phyloP scores from a whole-genome alignment of 1,140 invertebrate genomes.

The Drepana arcuata region DNA sequence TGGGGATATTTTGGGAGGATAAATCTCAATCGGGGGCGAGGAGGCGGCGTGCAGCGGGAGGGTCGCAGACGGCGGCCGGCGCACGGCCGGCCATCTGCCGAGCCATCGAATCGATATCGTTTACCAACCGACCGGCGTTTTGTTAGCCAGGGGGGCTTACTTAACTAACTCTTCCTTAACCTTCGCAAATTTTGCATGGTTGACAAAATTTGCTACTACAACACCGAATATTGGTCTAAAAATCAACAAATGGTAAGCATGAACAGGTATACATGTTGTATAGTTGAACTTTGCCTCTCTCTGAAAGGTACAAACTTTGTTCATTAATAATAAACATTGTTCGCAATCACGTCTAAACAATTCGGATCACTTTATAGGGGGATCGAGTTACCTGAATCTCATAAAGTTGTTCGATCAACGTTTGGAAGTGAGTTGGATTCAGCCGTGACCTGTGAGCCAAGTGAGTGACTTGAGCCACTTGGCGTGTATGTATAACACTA shows the following conservation, averaged over 20 bases:
- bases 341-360: constrained; percentile 45
- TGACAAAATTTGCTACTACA: no score
- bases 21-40: constrained; percentile 63
- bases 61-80: constrained; percentile 44
- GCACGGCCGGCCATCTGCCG: constrained; percentile 56
- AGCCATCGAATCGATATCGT: constrained; percentile 63
- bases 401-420: constrained; percentile 45
- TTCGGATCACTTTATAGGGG: constrained; percentile 31
- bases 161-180: no score
- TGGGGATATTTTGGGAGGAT: constrained; percentile 58
- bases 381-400: constrained; percentile 20
- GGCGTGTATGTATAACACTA: no score
- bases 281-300: no score
- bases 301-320: no score
- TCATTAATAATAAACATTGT: no score
- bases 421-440: constrained; percentile 24
- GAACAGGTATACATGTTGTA: no score
- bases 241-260: no score
- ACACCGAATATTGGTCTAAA: no score
- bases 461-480: constrained; percentile 8
- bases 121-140: constrained; percentile 41
- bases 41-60: constrained; percentile 41
- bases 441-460: constrained; percentile 31
- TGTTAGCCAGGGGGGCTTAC: no score
- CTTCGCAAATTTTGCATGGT: no score